Evolutionary conservation across 2,888 invertebrate species (phyloP), one percentile per base, ranked within the genome.

Genomic region (Cotesia congregata): DNA sequence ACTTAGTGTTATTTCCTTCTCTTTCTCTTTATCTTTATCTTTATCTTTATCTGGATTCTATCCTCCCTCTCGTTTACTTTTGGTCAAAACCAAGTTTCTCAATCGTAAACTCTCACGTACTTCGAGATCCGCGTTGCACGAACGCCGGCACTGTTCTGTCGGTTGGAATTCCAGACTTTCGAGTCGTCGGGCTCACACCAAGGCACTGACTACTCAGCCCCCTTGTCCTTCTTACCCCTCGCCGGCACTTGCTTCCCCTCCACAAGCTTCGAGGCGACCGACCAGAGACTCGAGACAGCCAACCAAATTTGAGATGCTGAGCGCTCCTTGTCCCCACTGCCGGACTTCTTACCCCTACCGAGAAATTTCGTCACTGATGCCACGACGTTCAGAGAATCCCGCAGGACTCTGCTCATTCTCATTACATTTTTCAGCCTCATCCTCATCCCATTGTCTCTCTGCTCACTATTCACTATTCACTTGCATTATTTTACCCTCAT

Each of bases 301-400:
- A 88, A 88, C 88, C 88, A 88, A 88, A 88, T 88, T 88, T 88
- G 86, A 88, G 86, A 85, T 83, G 83, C 83, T 83, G 82, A 82
- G 82, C 80, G 81, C 79, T 83, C 80, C 81, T 83, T 81, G 77
- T 79, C 82, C 81, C 80, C 78, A 78, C 81, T 60, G 5, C 38
- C 59, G 67, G 70, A 73, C 76, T 77, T 81, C 77, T 74, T 82
- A 81, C 80, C 82, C 84, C 80, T 83, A 79, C 81, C 82, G 77
- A 81, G 71, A 76, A 72, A 78, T 76, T 69, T 72, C 70, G 17
- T 65, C 71, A 70, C 50, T 50, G 50, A 62, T 70, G 67, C 64
- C 59, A 68, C 78, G 80, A 81, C 80, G 79, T 77, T 77, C 80
- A 61, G 72, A 72, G 75, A 72, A 78, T 80, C 80, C 78, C 79